Percentiles rank a stretch among this genome's conserved stretches.
These are phyloP conservation scores for Periparus ater DNA, from an alignment of 2,797 vertebrate species.

Conservation along the genomic window DNA sequence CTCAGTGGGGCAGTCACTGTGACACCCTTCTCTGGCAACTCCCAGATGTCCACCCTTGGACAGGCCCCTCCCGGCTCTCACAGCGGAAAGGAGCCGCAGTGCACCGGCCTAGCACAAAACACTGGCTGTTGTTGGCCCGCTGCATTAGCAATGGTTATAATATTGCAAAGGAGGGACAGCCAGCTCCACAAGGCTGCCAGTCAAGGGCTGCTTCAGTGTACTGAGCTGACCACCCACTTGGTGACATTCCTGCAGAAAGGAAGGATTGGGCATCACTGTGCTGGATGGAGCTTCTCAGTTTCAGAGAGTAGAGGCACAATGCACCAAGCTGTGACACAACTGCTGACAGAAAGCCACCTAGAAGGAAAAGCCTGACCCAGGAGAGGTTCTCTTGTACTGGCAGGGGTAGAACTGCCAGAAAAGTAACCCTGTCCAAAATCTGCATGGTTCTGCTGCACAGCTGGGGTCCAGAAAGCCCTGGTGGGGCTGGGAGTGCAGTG, in stretches of 20 bases:
- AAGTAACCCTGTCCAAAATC: not conserved
- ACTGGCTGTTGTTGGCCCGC: not conserved
- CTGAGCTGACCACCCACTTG: not conserved
- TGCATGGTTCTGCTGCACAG: not conserved
- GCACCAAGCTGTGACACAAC: not conserved
- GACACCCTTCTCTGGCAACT: not conserved
- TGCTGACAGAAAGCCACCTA: not conserved
- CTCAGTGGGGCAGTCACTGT: not conserved
- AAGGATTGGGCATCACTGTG: rapidly evolving
- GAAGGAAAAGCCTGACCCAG: not conserved
- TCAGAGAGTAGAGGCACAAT: not conserved
- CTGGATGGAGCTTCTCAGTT: not conserved
- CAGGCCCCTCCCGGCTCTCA: not conserved
- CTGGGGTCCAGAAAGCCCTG: not conserved
- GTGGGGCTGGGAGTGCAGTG: not conserved
- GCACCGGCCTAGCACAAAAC: not conserved
- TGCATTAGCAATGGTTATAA: not conserved
- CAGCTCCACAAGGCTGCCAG: not conserved
- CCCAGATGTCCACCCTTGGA: not conserved
- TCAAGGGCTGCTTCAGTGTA: not conserved
- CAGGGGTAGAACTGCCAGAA: not conserved
- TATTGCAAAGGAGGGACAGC: not conserved
- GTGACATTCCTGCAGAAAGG: not conserved
- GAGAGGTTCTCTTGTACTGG: not conserved
- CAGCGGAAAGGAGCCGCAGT: not conserved